Conservation (phyloP, 2,797 vertebrate species). For the Salarias fasciatus region DNA sequence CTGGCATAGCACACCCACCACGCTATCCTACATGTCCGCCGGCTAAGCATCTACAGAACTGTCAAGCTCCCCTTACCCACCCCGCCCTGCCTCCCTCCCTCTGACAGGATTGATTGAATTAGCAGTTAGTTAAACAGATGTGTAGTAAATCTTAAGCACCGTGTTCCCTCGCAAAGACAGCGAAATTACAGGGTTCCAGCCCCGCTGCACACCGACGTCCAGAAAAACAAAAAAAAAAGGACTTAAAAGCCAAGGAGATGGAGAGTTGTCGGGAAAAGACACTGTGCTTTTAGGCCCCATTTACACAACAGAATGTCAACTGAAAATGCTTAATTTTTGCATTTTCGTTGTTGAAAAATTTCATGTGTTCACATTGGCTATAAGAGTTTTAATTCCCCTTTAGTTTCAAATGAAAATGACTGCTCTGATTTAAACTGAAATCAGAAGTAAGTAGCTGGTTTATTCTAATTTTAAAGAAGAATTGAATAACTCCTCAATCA, state of each 20-base stretch:
- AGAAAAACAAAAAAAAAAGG: constrained; percentile 25
- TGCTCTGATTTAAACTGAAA: too few species aligned
- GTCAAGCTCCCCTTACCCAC: constrained; percentile 24
- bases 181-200: constrained; percentile 37
- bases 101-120: constrained; percentile 26
- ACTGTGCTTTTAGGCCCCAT: not conserved
- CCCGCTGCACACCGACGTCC: constrained; percentile 22
- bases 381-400: too few species aligned
- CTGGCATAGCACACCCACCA: constrained; percentile 82
- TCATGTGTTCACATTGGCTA: too few species aligned
- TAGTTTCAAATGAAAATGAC: too few species aligned
- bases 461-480: too few species aligned
- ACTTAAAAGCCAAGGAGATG: not conserved
- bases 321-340: too few species aligned
- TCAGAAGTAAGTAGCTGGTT: too few species aligned
- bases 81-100: constrained; percentile 13
- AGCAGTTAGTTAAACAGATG: constrained; percentile 46
- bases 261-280: not conserved
- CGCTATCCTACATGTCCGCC: constrained; percentile 51
- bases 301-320: too few species aligned
- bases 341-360: too few species aligned
- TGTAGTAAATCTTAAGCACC: constrained; percentile 44
- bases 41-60: constrained; percentile 27
- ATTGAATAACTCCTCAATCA: too few species aligned
- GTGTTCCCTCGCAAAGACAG: constrained; percentile 35